A percentile compares a stretch with the other conserved stretches of the same genome.
phyloP scores from a whole-genome alignment of 1,140 invertebrate species.

The Cotesia typhae region DNA sequence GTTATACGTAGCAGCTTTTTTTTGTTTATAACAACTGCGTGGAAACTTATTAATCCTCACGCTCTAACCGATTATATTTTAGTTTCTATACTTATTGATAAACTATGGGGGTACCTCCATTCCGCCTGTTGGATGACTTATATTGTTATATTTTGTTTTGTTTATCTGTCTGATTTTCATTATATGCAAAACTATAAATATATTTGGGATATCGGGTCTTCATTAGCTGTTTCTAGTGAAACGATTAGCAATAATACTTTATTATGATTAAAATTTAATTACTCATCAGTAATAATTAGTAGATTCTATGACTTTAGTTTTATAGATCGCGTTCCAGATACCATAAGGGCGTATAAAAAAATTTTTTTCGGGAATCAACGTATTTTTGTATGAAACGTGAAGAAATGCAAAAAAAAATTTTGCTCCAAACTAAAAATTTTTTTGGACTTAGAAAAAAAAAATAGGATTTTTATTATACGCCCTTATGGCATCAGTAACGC shows the following conservation, averaged over 20 bases:
- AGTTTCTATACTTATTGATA: conserved; percentile 82
- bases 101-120: conserved; percentile 76
- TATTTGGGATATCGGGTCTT: conserved; percentile 6
- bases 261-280: neutral
- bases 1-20: conserved; percentile 72
- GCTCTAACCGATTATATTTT: conserved; percentile 79
- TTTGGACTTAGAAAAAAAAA: too few relatives aligned
- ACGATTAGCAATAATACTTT: conserved; percentile 1
- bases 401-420: too few relatives aligned
- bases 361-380: too few relatives aligned
- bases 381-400: too few relatives aligned
- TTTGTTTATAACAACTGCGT: conserved; percentile 77
- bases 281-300: too few relatives aligned
- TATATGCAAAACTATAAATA: conserved; percentile 44
- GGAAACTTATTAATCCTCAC: conserved; percentile 83
- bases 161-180: conserved; percentile 69
- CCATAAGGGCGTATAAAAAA: too few relatives aligned
- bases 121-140: conserved; percentile 72
- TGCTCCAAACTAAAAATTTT: too few relatives aligned
- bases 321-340: too few relatives aligned
- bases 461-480: too few relatives aligned
- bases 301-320: too few relatives aligned
- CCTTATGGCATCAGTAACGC: too few relatives aligned
- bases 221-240: neutral
- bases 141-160: conserved; percentile 66